phyloP scores from a whole-genome alignment of 1,140 invertebrate genomes.

The Drosophila pseudoananassae region DNA sequence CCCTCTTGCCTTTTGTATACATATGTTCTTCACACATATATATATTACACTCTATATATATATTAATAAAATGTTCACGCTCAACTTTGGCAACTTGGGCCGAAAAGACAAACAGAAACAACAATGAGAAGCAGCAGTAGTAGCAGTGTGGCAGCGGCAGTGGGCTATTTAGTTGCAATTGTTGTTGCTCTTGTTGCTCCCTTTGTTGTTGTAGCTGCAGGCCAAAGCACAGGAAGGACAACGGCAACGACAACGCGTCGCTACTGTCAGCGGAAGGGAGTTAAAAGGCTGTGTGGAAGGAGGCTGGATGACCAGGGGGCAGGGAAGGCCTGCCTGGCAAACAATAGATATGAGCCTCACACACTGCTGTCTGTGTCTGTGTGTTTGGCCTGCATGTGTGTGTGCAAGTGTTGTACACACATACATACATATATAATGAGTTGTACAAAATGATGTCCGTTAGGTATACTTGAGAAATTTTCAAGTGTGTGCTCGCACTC shows the following conservation, averaged over 20 bases:
- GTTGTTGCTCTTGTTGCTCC: slow-evolving; percentile 41
- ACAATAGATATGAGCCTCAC: slow-evolving; percentile 58
- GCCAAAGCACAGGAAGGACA: slow-evolving; percentile 68
- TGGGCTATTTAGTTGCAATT: slow-evolving; percentile 73
- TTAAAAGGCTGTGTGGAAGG: background rate
- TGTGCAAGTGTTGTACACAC: slow-evolving; percentile 29
- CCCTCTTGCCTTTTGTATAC: background rate
- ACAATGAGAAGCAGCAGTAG: slow-evolving; percentile 28
- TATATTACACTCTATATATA: slow-evolving; percentile 32
- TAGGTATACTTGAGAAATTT: slow-evolving; percentile 80
- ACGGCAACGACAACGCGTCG: slow-evolving; percentile 25
- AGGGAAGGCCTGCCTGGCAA: slow-evolving; percentile 28
- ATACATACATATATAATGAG: slow-evolving; percentile 55
- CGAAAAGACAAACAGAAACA: slow-evolving; percentile 70
- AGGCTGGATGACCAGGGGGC: background rate
- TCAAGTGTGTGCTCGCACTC: slow-evolving; percentile 60
- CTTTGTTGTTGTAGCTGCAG: slow-evolving; percentile 34
- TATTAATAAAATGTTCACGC: slow-evolving; percentile 80
- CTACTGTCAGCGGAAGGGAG: slow-evolving; percentile 23
- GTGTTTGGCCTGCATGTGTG: slow-evolving; percentile 3
- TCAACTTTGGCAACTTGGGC: slow-evolving; percentile 61
- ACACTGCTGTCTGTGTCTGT: slow-evolving; percentile 17
- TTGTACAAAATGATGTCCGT: slow-evolving; percentile 74
- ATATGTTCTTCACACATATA: background rate
- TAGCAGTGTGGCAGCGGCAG: slow-evolving; percentile 36